Evolutionary conservation across 30 jellyfish, hydroid and myxozoan genomes (phyloP), one percentile per base, ranked within the genome.

Genomic region (Catostylus mosaicus): DNA sequence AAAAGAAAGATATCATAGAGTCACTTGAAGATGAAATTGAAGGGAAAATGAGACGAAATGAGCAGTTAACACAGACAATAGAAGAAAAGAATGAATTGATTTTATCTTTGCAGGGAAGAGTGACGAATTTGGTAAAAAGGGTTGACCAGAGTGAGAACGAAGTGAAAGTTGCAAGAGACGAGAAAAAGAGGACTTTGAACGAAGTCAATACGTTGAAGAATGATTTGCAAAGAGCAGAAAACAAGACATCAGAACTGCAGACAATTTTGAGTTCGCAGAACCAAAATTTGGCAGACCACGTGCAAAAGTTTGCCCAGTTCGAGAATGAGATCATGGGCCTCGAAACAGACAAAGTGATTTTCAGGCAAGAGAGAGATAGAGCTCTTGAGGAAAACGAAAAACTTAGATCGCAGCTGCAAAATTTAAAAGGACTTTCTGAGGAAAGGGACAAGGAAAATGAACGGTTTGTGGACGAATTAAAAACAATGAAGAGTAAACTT

Each of bases 341-440:
- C 6, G 92, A 82, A 43, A 82, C 92, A 30, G 92, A 82, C 71
- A 69, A 70, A 33, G 51, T 54, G 73, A 82, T 82, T 30, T 82
- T 54, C 31, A 33, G 92, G 65, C 92, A 82, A 70, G 92, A 82
- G 57, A 82, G 92, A 70, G 92, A 82, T 20, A 63, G 71, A 26
- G 85, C 92, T 0, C 60, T 82, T 5, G 83, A 48, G 23, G 92
- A 56, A 35, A 38, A 31, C 12, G 92, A 82, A 19, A 68, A 82
- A 34, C 38, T 82, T 31, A 36, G 86, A 43, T 48, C 80, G 30
- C 85, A 69, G 57, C 23, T 82, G 23, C 85, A 68, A 46, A 82
- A 35, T 54, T 30, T 82, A 73, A 68, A 37, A 56, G 29, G 24
- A 43, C 8, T 34, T 3, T 35, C 30, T 5, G 92, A 71, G 1